Conservation (phyloP, 2,888 invertebrate species). For the Polyommatus iphigenia region DNA sequence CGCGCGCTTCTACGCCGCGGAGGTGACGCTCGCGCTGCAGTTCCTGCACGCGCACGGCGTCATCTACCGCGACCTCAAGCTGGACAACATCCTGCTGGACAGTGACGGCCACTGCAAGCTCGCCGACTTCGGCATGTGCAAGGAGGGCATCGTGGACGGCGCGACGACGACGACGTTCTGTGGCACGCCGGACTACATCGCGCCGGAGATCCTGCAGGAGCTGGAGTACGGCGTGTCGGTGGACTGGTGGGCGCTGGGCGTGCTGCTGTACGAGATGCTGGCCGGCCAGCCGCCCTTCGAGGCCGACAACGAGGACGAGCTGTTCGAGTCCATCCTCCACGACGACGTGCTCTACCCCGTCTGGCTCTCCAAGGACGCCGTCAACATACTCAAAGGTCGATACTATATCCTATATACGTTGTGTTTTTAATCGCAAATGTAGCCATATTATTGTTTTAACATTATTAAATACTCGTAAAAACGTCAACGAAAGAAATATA, state of each 20-base stretch:
- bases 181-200: slow-evolving; percentile 99
- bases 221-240: slow-evolving; percentile 94
- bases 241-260: slow-evolving; percentile 98
- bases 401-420: no score
- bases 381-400: slow-evolving; percentile 66
- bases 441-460: not conserved
- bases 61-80: slow-evolving; percentile 98
- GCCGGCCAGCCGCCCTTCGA: slow-evolving; percentile 99
- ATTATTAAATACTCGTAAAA: not conserved
- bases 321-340: slow-evolving; percentile 98
- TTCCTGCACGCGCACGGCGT: slow-evolving; percentile 98
- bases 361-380: slow-evolving; percentile 83
- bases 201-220: slow-evolving; percentile 98
- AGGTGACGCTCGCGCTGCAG: slow-evolving; percentile 98
- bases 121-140: slow-evolving; percentile 99
- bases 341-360: slow-evolving; percentile 99
- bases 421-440: no score
- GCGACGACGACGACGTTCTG: slow-evolving; percentile 97
- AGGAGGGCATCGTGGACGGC: slow-evolving; percentile 95
- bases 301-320: slow-evolving; percentile 99
- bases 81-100: slow-evolving; percentile 98
- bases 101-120: slow-evolving; percentile 97
- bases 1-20: slow-evolving; percentile 97
- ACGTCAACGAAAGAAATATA: not conserved
- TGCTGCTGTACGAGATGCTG: slow-evolving; percentile 99